phyloP scores from a whole-genome alignment of 1,140 invertebrate genomes.

The Solenopsis fugax region DNA sequence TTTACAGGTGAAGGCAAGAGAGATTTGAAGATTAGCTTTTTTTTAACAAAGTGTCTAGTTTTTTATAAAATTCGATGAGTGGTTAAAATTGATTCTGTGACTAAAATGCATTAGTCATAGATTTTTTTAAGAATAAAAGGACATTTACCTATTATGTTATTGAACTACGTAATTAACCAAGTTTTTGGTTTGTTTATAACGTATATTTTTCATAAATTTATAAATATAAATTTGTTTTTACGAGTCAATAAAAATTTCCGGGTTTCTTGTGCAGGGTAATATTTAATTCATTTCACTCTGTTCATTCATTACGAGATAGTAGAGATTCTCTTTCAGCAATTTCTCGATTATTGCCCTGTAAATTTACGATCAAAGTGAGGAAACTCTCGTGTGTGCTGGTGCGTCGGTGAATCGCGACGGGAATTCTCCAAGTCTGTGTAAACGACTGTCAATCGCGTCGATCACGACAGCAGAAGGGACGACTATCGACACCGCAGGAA shows the following conservation, averaged over 20 bases:
- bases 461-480: slow-evolving; percentile 37
- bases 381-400: neutral
- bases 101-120: too few relatives aligned
- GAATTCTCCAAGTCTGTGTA: neutral
- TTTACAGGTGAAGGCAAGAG: too few relatives aligned
- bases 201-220: neutral
- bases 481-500: neutral
- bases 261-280: neutral
- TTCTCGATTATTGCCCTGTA: neutral
- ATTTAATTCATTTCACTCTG: neutral
- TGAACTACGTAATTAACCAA: too few relatives aligned
- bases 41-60: too few relatives aligned
- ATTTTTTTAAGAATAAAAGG: too few relatives aligned
- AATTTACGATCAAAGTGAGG: neutral
- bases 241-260: too few relatives aligned
- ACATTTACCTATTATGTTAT: too few relatives aligned
- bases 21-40: too few relatives aligned
- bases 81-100: too few relatives aligned
- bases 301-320: neutral
- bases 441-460: slow-evolving; percentile 7
- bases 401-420: neutral
- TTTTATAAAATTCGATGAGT: too few relatives aligned
- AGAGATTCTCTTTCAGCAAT: neutral
- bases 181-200: neutral
- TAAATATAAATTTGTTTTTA: too few relatives aligned